Percentiles rank a stretch among this genome's conserved stretches.
phyloP scores from a whole-genome alignment of 2,113 vertebrate genomes.

The Emydura subglobosa region DNA sequence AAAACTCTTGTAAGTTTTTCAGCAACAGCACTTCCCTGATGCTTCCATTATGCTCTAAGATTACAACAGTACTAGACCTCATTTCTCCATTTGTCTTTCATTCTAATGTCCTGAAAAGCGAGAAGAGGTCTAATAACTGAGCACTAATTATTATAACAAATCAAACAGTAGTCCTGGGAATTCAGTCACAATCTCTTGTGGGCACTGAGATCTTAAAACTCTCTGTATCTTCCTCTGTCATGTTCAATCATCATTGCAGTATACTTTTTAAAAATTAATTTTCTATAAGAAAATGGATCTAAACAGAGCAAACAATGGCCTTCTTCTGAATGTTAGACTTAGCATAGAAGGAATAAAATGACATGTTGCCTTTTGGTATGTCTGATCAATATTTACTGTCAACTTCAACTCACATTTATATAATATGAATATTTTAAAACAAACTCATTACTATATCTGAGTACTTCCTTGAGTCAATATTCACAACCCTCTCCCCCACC shows the following conservation, averaged over 20 bases:
- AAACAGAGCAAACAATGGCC: constrained; percentile 27
- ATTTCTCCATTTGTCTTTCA: not conserved
- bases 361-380: constrained; percentile 53
- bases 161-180: not conserved
- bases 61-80: not conserved
- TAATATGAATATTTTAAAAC: constrained; percentile 71
- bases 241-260: not conserved
- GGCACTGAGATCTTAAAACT: not conserved
- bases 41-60: not conserved
- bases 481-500: not conserved
- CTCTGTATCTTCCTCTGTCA: not conserved
- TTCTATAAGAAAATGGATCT: constrained; percentile 44
- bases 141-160: not conserved
- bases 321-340: not conserved
- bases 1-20: not conserved
- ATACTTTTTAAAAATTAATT: constrained; percentile 26
- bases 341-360: not conserved
- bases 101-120: not conserved
- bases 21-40: not conserved
- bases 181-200: not conserved
- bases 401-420: constrained; percentile 63
- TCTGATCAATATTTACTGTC: constrained; percentile 65
- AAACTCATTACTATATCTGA: constrained; percentile 38
- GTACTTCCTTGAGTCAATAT: constrained; percentile 60
- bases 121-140: not conserved